These are phyloP conservation scores for Agonopterix subpropinquella DNA, from an alignment of 2,888 invertebrate genomes.

Conservation along the genomic window DNA sequence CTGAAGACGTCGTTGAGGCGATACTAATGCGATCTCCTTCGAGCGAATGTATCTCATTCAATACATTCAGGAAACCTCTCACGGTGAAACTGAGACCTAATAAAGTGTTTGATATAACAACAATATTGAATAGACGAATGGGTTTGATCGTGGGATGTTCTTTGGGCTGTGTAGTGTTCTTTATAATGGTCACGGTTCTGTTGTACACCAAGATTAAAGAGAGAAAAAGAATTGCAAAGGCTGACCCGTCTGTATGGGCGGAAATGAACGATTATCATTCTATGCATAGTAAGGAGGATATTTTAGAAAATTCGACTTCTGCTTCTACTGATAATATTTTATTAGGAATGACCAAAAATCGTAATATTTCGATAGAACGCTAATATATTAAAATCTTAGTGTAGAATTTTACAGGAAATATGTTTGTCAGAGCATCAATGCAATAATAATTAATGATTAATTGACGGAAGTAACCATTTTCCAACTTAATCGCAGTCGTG, in stretches of 20 bases:
- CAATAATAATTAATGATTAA: no score
- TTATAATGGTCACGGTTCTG: constrained; percentile 63
- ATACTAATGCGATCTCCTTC: constrained; percentile 57
- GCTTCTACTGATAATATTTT: constrained; percentile 70
- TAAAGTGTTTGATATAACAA: constrained; percentile 47
- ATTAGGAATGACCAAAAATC: constrained; percentile 61
- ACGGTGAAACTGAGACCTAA: constrained; percentile 37
- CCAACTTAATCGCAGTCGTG: no score
- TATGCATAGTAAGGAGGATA: constrained; percentile 65
- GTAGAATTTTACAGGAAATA: not conserved
- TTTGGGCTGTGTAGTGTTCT: constrained; percentile 63
- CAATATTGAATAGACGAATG: constrained; percentile 57
- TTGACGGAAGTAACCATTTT: no score
- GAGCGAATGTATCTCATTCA: constrained; percentile 63
- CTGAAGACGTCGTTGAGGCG: constrained; percentile 49
- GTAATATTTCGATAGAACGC: constrained; percentile 42
- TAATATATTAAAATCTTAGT: not conserved
- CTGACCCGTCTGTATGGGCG: constrained; percentile 57
- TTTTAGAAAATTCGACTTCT: constrained; percentile 58
- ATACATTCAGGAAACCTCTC: constrained; percentile 48
- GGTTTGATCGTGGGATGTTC: constrained; percentile 66
- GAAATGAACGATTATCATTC: constrained; percentile 70
- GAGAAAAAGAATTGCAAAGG: constrained; percentile 63
- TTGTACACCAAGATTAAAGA: constrained; percentile 67
- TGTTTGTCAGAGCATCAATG: no score